Conservation (phyloP, 2,888 invertebrate species). For the Cabera pusaria region DNA sequence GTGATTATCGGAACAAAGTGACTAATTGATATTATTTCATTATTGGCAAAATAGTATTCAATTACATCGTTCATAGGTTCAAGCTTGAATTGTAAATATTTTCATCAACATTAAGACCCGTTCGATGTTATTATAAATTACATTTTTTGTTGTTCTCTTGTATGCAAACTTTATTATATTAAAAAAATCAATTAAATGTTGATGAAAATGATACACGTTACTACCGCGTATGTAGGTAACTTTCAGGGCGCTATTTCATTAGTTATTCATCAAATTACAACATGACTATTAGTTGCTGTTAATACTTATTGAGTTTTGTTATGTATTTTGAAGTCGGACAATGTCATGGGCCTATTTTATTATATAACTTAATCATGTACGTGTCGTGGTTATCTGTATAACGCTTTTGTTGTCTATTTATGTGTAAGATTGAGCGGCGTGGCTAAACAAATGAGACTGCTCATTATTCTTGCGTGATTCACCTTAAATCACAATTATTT, state of each 20-base stretch:
- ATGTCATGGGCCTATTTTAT: constrained; percentile 21
- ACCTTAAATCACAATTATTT: constrained; percentile 18
- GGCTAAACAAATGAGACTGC: constrained; percentile 30
- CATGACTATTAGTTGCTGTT: too few species aligned
- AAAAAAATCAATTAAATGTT: background rate
- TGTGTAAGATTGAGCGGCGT: constrained; percentile 29
- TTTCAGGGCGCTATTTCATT: too few species aligned
- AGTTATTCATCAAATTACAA: too few species aligned
- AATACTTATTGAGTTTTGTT: constrained; percentile 15
- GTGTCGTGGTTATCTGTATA: constrained; percentile 12
- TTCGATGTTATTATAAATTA: background rate
- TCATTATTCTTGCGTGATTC: constrained; percentile 25
- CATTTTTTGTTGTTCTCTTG: constrained; percentile 1
- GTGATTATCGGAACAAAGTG: background rate
- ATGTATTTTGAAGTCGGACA: constrained; percentile 9
- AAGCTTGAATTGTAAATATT: constrained; percentile 3
- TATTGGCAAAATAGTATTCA: background rate
- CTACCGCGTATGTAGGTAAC: too few species aligned
- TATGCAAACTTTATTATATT: background rate
- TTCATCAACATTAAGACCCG: constrained; percentile 1
- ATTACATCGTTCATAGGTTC: background rate
- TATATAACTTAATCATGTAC: constrained; percentile 2
- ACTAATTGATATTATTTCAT: constrained; percentile 8
- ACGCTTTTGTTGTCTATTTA: constrained; percentile 29
- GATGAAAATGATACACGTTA: constrained; percentile 7